These are phyloP conservation scores for Melanotaenia duboulayi DNA, from an alignment of 2,113 vertebrate species.

Conservation along the genomic window DNA sequence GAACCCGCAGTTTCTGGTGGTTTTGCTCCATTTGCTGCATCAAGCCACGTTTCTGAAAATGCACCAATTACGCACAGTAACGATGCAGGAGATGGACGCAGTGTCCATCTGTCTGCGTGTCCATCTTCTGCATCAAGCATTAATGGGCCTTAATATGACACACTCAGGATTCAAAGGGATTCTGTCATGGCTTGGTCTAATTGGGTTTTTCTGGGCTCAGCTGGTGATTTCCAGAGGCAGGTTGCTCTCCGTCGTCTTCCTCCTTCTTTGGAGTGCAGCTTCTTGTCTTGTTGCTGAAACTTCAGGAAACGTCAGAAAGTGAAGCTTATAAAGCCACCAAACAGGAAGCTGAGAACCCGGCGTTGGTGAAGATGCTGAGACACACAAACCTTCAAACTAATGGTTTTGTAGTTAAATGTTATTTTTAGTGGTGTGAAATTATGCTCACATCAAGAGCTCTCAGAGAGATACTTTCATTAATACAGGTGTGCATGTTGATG, in stretches of 20 bases:
- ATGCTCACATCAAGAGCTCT: constrained; percentile 49
- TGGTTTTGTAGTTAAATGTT: constrained; percentile 19
- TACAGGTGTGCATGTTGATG: constrained; percentile 28
- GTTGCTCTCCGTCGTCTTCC: constrained; percentile 52
- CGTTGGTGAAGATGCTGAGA: too few relatives aligned
- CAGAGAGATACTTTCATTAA: constrained; percentile 34
- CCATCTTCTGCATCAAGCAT: too few relatives aligned
- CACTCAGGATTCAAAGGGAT: constrained; percentile 29
- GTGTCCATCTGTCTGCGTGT: too few relatives aligned
- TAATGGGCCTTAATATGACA: too few relatives aligned
- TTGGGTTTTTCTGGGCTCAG: constrained; percentile 62
- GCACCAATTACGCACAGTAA: too few relatives aligned
- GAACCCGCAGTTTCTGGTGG: too few relatives aligned
- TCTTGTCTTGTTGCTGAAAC: constrained; percentile 50
- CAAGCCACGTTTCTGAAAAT: too few relatives aligned
- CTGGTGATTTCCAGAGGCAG: constrained; percentile 62
- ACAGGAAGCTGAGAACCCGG: too few relatives aligned
- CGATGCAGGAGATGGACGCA: too few relatives aligned
- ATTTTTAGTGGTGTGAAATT: constrained; percentile 57
- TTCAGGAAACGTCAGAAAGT: constrained; percentile 5
- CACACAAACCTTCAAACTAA: constrained; percentile 7
- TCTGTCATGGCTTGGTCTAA: constrained; percentile 64
- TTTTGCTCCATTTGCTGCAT: too few relatives aligned
- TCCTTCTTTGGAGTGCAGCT: constrained; percentile 57
- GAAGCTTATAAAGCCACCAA: too few relatives aligned